Evolutionary conservation across 2,888 invertebrate species (phyloP), one percentile per base, ranked within the genome.

Genomic region (Thymelicus sylvestris): DNA sequence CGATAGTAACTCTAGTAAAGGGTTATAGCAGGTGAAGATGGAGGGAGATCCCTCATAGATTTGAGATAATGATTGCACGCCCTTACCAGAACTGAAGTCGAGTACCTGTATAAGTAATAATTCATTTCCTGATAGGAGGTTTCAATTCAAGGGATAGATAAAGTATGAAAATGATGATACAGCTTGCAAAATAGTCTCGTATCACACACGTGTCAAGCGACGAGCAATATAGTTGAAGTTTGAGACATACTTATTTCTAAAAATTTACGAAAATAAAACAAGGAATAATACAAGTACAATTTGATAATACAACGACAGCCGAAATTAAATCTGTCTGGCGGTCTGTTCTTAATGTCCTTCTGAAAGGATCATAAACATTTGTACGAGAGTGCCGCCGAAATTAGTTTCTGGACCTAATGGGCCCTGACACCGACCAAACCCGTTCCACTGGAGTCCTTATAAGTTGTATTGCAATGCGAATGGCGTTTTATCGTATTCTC

Each of bases 401-500:
- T 63, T 63, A 55, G 62, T 24, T 13, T 7, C 31, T 13, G 52
- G 24, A 19, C 55, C 57, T 50, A 57, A 44, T 44, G 55, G 62
- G 15, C 67, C 62, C 55, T 55, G 63, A 68, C 68, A 68, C 63
- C 63, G 63, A 68, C 62, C 61, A 68, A 68, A 63, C 69, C 31
- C 70, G 62, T 69, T 69, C 55, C 61, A 63, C 41, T 72, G 12
- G 67, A 74, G 74, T 65, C 67, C 69, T 68, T 72, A 61, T 72
- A 75, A 69, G 67, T 72, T 77, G 76, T 73, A 77, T 75, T 75
- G 78, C 75, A 78, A 78, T 74, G 75, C 66, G 74, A 74, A 71
- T 73, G 71, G 63, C 57, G 71, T 63, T 71, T 71, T 69, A 73
- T 73, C 71, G 71, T 72, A 72, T 63, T 73, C 71, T 69, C 71